Percentiles rank a stretch among this genome's conserved stretches.
phyloP scores from a whole-genome alignment of 2,113 vertebrate species.

The Ochotona princeps region DNA sequence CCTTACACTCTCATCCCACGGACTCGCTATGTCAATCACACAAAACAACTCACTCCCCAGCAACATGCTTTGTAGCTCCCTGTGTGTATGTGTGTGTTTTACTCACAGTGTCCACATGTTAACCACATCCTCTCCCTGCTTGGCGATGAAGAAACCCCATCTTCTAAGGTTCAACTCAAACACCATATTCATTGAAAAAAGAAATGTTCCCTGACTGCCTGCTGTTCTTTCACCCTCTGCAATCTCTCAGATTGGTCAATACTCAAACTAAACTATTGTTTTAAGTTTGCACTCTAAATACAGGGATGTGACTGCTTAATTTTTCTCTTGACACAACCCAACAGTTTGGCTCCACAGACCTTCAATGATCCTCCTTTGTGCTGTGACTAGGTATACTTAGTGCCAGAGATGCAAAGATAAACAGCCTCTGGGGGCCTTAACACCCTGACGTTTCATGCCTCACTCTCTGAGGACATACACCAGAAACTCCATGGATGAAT shows the following conservation, averaged over 20 bases:
- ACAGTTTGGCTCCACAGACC: background rate
- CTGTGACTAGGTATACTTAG: background rate
- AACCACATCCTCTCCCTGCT: background rate
- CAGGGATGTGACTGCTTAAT: background rate
- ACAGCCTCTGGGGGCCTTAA: background rate
- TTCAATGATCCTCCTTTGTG: constrained; percentile 20
- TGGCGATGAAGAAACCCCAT: constrained; percentile 36
- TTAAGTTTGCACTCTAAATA: background rate
- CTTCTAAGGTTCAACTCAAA: constrained; percentile 45
- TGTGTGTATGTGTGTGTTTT: background rate
- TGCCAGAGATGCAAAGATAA: constrained; percentile 29
- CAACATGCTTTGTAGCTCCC: background rate
- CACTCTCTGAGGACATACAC: background rate
- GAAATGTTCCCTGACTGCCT: background rate
- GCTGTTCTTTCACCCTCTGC: background rate
- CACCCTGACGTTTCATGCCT: background rate
- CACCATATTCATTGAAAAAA: constrained; percentile 19
- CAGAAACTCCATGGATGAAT: constrained; percentile 13
- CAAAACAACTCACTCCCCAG: background rate
- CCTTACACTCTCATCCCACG: background rate
- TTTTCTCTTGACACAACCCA: constrained; percentile 20
- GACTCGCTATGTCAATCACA: background rate
- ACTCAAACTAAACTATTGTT: constrained; percentile 2
- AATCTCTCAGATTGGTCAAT: background rate
- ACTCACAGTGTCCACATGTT: background rate